Evolutionary conservation across 2,797 vertebrate genomes (phyloP).

Genomic region (Phoxinus dragarum): DNA sequence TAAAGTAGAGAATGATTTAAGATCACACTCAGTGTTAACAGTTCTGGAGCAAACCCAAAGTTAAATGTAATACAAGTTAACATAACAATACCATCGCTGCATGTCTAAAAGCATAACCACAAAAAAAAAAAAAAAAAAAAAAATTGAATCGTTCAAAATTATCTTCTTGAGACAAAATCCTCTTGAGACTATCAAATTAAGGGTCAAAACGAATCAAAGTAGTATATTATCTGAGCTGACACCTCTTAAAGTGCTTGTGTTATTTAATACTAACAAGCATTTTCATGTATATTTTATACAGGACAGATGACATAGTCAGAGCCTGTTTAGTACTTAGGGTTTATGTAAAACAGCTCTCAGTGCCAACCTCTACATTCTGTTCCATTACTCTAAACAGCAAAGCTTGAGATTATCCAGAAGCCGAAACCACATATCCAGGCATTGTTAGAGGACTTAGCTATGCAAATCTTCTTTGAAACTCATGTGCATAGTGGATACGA

Average conservation of each 20-base stretch:
- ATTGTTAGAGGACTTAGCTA: slow-evolving; percentile 63
- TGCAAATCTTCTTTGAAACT: slow-evolving; percentile 69
- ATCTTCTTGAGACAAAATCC: no score
- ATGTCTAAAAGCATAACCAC: background rate
- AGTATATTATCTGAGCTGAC: background rate
- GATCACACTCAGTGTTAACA: no score
- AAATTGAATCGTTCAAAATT: background rate
- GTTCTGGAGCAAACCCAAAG: no score
- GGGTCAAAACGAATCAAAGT: background rate
- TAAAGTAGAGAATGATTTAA: no score
- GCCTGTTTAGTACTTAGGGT: background rate
- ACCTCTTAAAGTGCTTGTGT: background rate
- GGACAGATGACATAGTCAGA: slow-evolving; percentile 6
- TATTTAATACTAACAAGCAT: background rate
- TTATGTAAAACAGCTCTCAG: slow-evolving; percentile 29
- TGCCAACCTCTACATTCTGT: slow-evolving; percentile 26
- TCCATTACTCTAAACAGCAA: slow-evolving; percentile 18
- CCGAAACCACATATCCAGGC: slow-evolving; percentile 58
- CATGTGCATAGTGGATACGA: slow-evolving; percentile 47
- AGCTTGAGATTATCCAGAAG: slow-evolving; percentile 64
- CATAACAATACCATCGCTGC: background rate
- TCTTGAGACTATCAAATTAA: background rate
- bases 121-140: background rate
- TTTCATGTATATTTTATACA: background rate
- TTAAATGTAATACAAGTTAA: no score